phyloP scores from a whole-genome alignment of 1,140 invertebrate genomes.

The Mamestra configurata region DNA sequence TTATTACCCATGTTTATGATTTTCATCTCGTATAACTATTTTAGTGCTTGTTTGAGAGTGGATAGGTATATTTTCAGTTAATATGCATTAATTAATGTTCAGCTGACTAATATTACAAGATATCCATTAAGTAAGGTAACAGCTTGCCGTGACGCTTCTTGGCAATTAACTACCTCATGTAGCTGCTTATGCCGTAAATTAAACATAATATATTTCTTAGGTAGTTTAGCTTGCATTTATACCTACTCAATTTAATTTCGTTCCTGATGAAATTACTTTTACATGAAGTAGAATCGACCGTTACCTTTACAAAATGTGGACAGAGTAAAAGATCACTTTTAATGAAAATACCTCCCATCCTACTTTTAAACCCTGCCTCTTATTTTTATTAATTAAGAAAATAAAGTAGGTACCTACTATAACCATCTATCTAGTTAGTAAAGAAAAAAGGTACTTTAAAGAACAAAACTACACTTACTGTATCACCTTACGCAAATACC shows the following conservation, averaged over 20 bases:
- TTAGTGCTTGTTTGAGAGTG: slow-evolving; percentile 23
- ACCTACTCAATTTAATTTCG: too few relatives aligned
- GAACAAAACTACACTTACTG: not conserved
- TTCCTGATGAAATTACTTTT: too few relatives aligned
- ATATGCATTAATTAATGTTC: slow-evolving; percentile 5
- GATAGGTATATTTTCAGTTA: not conserved
- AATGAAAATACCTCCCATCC: too few relatives aligned
- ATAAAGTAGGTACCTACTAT: too few relatives aligned
- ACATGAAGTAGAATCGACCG: too few relatives aligned
- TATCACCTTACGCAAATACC: not conserved
- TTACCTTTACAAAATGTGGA: too few relatives aligned
- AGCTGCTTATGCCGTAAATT: slow-evolving; percentile 23
- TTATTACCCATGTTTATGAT: slow-evolving; percentile 13
- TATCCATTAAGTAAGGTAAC: slow-evolving; percentile 23
- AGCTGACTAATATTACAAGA: slow-evolving; percentile 7
- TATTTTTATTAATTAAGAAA: too few relatives aligned
- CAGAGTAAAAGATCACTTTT: too few relatives aligned
- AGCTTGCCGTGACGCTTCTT: slow-evolving; percentile 25
- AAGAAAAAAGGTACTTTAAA: too few relatives aligned
- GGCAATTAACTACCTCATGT: slow-evolving; percentile 22
- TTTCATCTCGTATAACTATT: slow-evolving; percentile 15
- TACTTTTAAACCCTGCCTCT: too few relatives aligned
- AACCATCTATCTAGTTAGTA: too few relatives aligned
- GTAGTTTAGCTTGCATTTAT: too few relatives aligned
- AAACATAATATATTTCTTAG: not conserved